These are phyloP conservation scores for Capricornis sumatraensis DNA, from an alignment of 2,113 vertebrate species.

Conservation along the genomic window DNA sequence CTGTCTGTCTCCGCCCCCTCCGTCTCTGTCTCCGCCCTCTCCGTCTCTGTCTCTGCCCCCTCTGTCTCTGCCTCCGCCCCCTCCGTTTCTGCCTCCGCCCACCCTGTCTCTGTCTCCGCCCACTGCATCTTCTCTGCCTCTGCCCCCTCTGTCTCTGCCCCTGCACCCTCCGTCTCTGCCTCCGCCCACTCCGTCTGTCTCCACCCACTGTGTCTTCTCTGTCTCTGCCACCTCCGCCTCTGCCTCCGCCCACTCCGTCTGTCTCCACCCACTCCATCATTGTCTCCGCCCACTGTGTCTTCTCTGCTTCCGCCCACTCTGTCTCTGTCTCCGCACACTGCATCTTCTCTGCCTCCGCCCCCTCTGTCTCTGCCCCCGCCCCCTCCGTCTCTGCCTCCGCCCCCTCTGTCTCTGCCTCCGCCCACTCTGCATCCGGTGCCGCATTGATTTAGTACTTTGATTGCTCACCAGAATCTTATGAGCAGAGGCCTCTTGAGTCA, in stretches of 20 bases:
- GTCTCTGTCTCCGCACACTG: neutral
- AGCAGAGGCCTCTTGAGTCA: neutral
- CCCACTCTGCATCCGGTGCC: neutral
- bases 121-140: too few species aligned
- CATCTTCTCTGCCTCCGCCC: rapidly evolving
- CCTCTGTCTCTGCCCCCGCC: neutral
- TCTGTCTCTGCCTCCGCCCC: too few species aligned
- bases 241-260: rapidly evolving
- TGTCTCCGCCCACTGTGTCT: too few species aligned
- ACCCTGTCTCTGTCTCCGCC: too few species aligned
- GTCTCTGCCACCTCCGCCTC: rapidly evolving
- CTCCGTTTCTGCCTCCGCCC: rapidly evolving
- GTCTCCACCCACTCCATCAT: too few species aligned
- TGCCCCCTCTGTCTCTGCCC: too few species aligned
- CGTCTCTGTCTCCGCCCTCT: too few species aligned
- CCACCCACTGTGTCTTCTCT: too few species aligned
- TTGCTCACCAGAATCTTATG: neutral
- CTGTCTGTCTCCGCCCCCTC: neutral
- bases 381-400: rapidly evolving
- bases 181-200: rapidly evolving
- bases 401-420: neutral
- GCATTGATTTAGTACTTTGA: rapidly evolving
- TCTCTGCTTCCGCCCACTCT: rapidly evolving
- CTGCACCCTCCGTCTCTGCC: too few species aligned
- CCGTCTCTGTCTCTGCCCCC: too few species aligned